Evolutionary conservation across 1,140 invertebrate genomes (phyloP).

Genomic region (Drosophila sp.): DNA sequence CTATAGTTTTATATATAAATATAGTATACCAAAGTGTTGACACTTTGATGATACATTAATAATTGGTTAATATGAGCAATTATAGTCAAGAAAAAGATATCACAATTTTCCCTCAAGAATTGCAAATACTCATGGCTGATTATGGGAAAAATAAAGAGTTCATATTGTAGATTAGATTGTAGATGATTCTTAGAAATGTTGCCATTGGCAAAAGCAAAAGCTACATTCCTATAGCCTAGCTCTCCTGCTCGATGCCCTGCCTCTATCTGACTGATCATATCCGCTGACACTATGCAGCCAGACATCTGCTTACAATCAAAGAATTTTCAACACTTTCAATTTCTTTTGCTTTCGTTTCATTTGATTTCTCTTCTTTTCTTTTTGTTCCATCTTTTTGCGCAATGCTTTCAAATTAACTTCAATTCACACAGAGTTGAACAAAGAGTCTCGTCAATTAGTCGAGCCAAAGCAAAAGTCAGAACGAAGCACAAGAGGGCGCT

Average conservation of each 20-base stretch:
- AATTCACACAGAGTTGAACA: slow-evolving; percentile 56
- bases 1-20: too few species aligned
- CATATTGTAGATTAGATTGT: too few species aligned
- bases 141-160: too few species aligned
- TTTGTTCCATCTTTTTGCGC: slow-evolving; percentile 38
- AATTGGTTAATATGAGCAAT: too few species aligned
- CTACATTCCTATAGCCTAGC: slow-evolving; percentile 21
- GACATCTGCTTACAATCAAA: slow-evolving; percentile 23
- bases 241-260: slow-evolving; percentile 10
- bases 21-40: too few species aligned
- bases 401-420: slow-evolving; percentile 72
- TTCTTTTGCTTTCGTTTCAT: slow-evolving; percentile 22
- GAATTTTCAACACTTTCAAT: slow-evolving; percentile 49
- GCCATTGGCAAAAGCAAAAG: not conserved
- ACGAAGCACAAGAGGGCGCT: slow-evolving; percentile 44
- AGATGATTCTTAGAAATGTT: not conserved
- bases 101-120: too few species aligned
- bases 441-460: slow-evolving; percentile 64
- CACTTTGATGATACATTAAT: too few species aligned
- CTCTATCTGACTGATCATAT: slow-evolving; percentile 17
- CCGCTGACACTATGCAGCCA: slow-evolving; percentile 7
- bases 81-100: too few species aligned
- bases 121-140: too few species aligned
- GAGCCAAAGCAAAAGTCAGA: slow-evolving; percentile 18
- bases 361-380: not conserved